Conservation (phyloP, 2,888 invertebrate genomes). For the Aphodius granarius region DNA sequence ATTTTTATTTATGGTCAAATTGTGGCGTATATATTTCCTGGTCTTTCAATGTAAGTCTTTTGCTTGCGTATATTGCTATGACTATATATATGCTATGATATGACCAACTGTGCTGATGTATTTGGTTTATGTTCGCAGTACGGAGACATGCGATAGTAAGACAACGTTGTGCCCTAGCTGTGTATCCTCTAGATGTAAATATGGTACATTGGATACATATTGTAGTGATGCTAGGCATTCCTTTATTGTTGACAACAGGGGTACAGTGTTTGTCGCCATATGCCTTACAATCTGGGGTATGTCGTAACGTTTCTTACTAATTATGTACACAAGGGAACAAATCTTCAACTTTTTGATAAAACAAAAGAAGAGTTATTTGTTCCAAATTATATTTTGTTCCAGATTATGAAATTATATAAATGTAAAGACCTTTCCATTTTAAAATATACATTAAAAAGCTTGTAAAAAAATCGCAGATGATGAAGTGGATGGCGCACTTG, state of each 20-base stretch:
- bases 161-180: slow-evolving; percentile 61
- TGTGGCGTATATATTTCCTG: slow-evolving; percentile 17
- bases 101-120: background rate
- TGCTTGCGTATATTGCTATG: too few relatives aligned
- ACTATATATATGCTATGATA: too few relatives aligned
- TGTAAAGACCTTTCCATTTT: too few relatives aligned
- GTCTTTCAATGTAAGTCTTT: slow-evolving; percentile 29
- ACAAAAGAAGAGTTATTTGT: too few relatives aligned
- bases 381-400: too few relatives aligned
- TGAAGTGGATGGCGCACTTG: too few relatives aligned
- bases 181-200: slow-evolving; percentile 56
- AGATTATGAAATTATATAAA: too few relatives aligned
- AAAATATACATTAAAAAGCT: too few relatives aligned
- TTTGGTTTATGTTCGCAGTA: slow-evolving; percentile 31
- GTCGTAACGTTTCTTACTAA: slow-evolving; percentile 10
- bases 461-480: too few relatives aligned
- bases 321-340: background rate
- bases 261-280: slow-evolving; percentile 41
- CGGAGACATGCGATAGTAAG: slow-evolving; percentile 43
- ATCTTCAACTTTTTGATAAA: too few relatives aligned
- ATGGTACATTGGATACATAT: slow-evolving; percentile 55
- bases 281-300: slow-evolving; percentile 45
- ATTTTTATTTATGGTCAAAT: slow-evolving; percentile 53
- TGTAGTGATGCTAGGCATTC: slow-evolving; percentile 57
- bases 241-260: slow-evolving; percentile 48